Percentiles rank a stretch among this genome's conserved stretches.
Evolutionary conservation across 2,113 vertebrate species (phyloP).

Genomic region (Camelus bactrianus): DNA sequence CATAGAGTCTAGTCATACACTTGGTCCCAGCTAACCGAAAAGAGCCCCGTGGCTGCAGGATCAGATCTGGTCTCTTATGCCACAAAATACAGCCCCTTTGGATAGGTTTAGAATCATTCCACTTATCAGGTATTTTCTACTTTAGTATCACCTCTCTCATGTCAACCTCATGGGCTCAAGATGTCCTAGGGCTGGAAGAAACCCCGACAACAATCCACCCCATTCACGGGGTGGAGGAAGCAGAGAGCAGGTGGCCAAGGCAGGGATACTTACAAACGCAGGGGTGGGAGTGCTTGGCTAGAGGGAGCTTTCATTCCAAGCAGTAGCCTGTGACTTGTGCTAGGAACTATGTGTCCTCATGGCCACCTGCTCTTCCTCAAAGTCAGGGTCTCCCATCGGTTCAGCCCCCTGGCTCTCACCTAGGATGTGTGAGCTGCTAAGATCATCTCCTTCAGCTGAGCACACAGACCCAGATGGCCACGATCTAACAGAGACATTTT

Average conservation of each 20-base stretch:
- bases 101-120: neutral
- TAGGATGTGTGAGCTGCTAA: neutral
- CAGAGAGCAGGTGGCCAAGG: neutral
- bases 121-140: neutral
- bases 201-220: neutral
- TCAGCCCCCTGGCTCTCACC: neutral
- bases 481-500: neutral
- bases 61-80: neutral
- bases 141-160: neutral
- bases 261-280: neutral
- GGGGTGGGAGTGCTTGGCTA: neutral
- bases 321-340: neutral
- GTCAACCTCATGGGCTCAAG: neutral
- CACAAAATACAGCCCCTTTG: neutral
- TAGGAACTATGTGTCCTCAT: neutral
- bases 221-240: fast-evolving
- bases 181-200: neutral
- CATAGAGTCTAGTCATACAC: neutral
- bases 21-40: too few species aligned
- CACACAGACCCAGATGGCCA: neutral
- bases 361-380: neutral
- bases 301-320: neutral
- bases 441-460: neutral
- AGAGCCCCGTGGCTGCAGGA: neutral
- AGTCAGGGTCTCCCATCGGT: neutral